Evolutionary conservation across 2,797 vertebrate genomes (phyloP).

Genomic region (Oceanodroma leucorhoa): DNA sequence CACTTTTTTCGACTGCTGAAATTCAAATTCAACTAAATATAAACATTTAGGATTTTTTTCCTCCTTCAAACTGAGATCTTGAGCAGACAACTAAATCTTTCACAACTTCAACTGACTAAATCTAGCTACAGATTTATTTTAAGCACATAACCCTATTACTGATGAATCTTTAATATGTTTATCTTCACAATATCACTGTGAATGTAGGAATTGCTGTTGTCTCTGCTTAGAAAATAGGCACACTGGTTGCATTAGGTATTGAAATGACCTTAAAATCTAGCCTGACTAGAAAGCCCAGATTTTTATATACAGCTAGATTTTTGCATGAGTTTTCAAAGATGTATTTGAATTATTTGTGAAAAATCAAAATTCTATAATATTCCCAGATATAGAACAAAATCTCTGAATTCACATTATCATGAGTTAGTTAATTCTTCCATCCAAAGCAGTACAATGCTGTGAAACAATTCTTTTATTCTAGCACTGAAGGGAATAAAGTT

Average conservation of each 20-base stretch:
- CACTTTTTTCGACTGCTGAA: background rate
- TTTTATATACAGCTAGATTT: background rate
- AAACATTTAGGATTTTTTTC: background rate
- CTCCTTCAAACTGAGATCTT: background rate
- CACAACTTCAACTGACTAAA: background rate
- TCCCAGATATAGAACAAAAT: background rate
- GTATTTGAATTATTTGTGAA: background rate
- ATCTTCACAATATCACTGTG: background rate
- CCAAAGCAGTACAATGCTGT: background rate
- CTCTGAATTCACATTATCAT: background rate
- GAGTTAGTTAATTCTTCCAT: background rate
- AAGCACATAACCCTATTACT: background rate
- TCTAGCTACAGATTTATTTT: slow-evolving; percentile 17
- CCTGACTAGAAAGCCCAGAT: background rate
- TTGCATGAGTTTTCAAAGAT: background rate
- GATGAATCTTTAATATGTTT: slow-evolving; percentile 36
- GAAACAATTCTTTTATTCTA: background rate
- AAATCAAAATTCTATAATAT: background rate
- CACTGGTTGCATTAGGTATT: background rate
- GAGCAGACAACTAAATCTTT: background rate
- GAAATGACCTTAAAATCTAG: background rate
- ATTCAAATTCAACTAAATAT: background rate
- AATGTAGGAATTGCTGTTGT: background rate
- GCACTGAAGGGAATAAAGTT: background rate
- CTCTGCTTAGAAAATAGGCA: background rate